Evolutionary conservation across 2,113 vertebrate genomes (phyloP).

Genomic region (Petromus typicus): DNA sequence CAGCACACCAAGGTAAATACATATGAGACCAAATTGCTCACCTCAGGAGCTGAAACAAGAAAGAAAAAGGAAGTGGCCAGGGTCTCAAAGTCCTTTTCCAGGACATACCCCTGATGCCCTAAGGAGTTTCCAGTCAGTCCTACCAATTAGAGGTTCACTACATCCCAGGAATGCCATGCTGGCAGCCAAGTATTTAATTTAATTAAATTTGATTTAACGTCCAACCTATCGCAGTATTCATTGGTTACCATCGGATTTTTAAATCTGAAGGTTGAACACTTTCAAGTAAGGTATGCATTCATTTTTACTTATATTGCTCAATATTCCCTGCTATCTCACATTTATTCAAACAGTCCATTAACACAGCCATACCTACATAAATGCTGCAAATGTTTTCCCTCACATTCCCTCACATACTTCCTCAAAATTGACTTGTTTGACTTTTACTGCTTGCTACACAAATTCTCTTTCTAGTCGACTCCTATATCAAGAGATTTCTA

Average conservation of each 20-base stretch:
- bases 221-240: background rate
- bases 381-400: background rate
- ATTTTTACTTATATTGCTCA: constrained; percentile 1
- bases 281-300: background rate
- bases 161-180: background rate
- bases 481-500: constrained; percentile 26
- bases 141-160: background rate
- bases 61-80: background rate
- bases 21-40: background rate
- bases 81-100: background rate
- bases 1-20: background rate
- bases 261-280: background rate
- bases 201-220: background rate
- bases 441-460: background rate
- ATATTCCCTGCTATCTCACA: background rate
- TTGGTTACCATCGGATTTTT: background rate
- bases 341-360: background rate
- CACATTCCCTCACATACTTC: background rate
- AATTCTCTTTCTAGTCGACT: background rate
- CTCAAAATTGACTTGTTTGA: background rate
- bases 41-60: background rate
- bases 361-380: background rate
- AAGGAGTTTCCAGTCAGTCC: too few relatives aligned
- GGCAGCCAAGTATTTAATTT: background rate
- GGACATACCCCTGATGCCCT: too few relatives aligned